Evolutionary conservation across 2,797 vertebrate genomes (phyloP), one percentile per base, ranked within the genome.

Genomic region (Ctenopoma kingsleyae): DNA sequence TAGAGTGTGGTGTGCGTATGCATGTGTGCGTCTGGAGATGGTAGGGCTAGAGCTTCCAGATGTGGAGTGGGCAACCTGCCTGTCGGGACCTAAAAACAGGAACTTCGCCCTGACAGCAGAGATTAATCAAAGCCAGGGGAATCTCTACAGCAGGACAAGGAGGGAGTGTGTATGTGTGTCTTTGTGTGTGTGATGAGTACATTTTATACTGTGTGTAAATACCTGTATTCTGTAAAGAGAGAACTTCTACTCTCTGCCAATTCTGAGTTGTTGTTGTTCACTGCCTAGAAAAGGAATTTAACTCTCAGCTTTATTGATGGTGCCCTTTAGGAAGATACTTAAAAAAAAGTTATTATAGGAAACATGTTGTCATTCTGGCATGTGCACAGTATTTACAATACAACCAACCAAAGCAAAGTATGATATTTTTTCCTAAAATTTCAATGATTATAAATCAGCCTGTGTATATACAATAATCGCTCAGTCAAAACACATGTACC

Each of bases 51-150:
- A 86, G 86, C 88, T 93, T 95, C 93, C 94, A 94, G 94, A 94
- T 94, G 94, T 93, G 93, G 73, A 86, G 76, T 91, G 92, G 92
- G 92, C 91, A 94, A 89, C 80, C 79, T 88, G 89, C 92, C 92
- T 87, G 84, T 83, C 50, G 67, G 82, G 88, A 90, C 84, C 79
- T 83, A 92, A 93, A 93, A 89, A 92, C 91, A 92, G 87, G 91
- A 94, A 93, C 92, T 89, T 91, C 84, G 85, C 88, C 83, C 86
- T 86, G 92, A 93, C 79, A 84, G 88, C 62, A 47, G 78, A 89
- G 88, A 91, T 94, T 94, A 94, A 94, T 93, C 92, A 93, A 90
- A 92, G 81, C 90, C 87, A 82, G 81, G 72, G 76, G 84, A 92
- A 91, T 90, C 90, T 92, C 84, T 82, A 27, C 75, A 78, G 75